Base-by-base conservation (phyloP, 2,888 invertebrate species). In the Melanophora roralis region DNA sequence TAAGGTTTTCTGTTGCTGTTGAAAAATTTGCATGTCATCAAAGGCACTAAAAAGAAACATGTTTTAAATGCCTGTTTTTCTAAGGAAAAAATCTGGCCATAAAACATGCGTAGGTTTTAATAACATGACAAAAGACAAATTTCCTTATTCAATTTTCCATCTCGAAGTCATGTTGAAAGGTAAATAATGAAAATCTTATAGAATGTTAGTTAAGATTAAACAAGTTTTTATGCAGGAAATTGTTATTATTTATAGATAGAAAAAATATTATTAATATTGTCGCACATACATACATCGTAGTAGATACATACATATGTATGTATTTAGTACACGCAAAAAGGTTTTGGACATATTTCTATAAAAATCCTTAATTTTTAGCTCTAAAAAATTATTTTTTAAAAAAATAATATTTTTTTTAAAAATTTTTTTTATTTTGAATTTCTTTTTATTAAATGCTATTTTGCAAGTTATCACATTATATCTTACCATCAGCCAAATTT, bases 111-210 rank as follows among this genome's bases (percentile, higher is more conserved):
- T 80, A 80, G 79, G 79, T 53, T 80, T 79, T 80, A 80, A 80
- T 80, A 80, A 80, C 79, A 80, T 80, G 79, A 80, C 79, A 80
- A 75, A 75, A 75, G 79, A 80, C 75, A 80, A 80, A 80, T 80
- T 80, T 80, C 79, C 79, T 80, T 71, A 80, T 72, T 72, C 51
- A 75, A 75, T 75, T 73, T 73, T 57, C 47, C 6, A 27, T 27
- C 27, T 49, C 55, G 4, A 47, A 57, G 64, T 11, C 38, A 43
- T 38, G 55, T 38, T 55, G 55, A 45, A 64, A 65, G 38, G 9
- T 40, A 57, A 60, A n/a, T n/a, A n/a, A 65, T 38, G 45, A 57
- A 73, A 73, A 73, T 16, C 40, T 55, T 21, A 51, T 32, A 71
- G 49, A 60, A 43, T 27, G 49, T 1, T 49, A 14, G n/a, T 12